Evolutionary conservation across 1,140 invertebrate species (phyloP).

Genomic region (Tribolium madens): DNA sequence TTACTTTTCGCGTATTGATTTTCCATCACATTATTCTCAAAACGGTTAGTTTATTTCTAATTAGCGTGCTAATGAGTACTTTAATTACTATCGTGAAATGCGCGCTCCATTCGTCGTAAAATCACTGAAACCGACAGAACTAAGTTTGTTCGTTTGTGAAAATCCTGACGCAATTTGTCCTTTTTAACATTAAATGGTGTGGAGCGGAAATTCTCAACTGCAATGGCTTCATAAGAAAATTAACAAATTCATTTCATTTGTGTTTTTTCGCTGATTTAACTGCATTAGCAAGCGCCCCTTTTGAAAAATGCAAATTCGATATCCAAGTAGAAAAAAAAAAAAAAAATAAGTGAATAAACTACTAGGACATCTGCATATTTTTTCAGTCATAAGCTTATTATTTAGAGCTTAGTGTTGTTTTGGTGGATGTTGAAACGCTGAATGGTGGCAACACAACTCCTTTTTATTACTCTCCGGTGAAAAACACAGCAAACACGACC

Average conservation of each 20-base stretch:
- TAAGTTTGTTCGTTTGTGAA: neutral
- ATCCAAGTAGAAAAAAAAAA: too few species aligned
- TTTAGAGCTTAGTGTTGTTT: neutral
- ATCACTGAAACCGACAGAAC: neutral
- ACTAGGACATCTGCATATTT: too few species aligned
- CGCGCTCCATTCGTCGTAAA: neutral
- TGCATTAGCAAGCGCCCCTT: too few species aligned
- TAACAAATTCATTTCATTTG: neutral
- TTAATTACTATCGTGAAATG: constrained; percentile 4
- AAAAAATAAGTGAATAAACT: too few species aligned
- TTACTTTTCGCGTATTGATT: constrained; percentile 4
- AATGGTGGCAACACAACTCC: neutral
- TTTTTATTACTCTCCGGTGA: neutral
- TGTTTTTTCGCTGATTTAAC: too few species aligned
- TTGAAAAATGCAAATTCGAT: too few species aligned
- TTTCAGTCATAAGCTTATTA: neutral
- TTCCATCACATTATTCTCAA: constrained; percentile 1
- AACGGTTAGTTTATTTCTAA: constrained; percentile 29
- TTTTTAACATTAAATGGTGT: neutral
- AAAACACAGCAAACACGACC: constrained; percentile 10
- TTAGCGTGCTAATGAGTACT: constrained; percentile 2
- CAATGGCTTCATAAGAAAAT: neutral
- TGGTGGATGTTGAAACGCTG: neutral
- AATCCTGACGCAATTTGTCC: neutral
- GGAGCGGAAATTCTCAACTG: neutral